These are phyloP conservation scores for Microcebus griseorufus DNA, from an alignment of 2,113 vertebrate genomes.

Conservation along the genomic window DNA sequence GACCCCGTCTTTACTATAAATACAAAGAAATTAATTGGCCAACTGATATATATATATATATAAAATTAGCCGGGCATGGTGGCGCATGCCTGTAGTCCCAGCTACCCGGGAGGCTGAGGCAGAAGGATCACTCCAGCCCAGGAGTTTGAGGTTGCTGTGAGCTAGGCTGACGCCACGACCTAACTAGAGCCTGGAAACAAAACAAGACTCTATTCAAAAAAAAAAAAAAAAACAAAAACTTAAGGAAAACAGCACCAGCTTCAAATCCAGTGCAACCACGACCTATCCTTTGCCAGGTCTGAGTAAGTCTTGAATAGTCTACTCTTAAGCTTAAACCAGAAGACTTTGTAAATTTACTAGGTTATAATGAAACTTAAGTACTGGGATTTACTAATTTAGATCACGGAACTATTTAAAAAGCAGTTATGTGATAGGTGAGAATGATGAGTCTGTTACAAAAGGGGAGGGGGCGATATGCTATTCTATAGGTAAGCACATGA, in stretches of 20 bases:
- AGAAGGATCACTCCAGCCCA: too few relatives aligned
- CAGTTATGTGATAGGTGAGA: not conserved
- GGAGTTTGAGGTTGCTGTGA: too few relatives aligned
- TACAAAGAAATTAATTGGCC: too few relatives aligned
- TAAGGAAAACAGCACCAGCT: not conserved
- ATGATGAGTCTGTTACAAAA: not conserved
- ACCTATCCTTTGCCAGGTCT: not conserved
- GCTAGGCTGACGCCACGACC: too few relatives aligned
- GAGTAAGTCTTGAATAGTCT: not conserved
- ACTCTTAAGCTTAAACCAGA: not conserved
- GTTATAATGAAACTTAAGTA: conserved; percentile 12
- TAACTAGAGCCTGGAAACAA: too few relatives aligned
- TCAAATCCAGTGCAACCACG: not conserved
- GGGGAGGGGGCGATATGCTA: not conserved
- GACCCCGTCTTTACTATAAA: too few relatives aligned
- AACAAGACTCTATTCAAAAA: too few relatives aligned
- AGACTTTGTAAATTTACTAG: not conserved
- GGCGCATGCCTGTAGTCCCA: too few relatives aligned
- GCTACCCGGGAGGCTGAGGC: too few relatives aligned
- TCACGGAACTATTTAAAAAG: conserved; percentile 6
- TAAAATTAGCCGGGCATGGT: too few relatives aligned
- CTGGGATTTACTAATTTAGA: not conserved
- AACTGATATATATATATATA: too few relatives aligned
- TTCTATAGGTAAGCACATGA: not conserved
- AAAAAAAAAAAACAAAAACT: too few relatives aligned